phyloP scores from a whole-genome alignment of 2,113 vertebrate species.

The Ceyx melanurus region DNA sequence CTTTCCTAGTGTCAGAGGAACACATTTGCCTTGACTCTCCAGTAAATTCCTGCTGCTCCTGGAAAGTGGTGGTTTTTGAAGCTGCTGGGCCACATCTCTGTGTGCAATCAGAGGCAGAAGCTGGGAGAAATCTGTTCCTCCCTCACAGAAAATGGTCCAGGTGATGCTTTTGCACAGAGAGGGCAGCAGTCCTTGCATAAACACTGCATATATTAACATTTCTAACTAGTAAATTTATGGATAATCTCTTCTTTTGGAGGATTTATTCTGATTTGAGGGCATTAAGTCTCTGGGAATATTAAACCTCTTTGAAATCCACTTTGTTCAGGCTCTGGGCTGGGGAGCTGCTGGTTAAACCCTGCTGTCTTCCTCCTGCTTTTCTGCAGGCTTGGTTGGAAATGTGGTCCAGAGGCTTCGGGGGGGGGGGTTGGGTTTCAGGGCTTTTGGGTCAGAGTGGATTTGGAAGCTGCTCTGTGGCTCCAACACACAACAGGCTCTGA shows the following conservation, averaged over 20 bases:
- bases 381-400: not conserved
- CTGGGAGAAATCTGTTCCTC: not conserved
- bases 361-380: not conserved
- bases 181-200: not conserved
- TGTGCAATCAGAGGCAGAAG: not conserved
- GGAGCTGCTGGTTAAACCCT: not conserved
- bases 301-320: conserved; percentile 58
- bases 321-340: conserved; percentile 6
- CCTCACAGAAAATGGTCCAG: not conserved
- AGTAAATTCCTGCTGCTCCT: not conserved
- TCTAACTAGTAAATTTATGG: conserved; percentile 60
- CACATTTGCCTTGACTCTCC: not conserved
- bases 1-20: not conserved
- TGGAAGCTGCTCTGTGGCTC: not conserved
- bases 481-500: not conserved
- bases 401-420: not conserved
- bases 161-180: not conserved
- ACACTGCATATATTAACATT: conserved; percentile 35
- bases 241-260: conserved; percentile 57
- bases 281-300: conserved; percentile 46
- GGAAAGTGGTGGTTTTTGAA: not conserved
- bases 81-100: not conserved
- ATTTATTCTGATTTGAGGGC: conserved; percentile 54
- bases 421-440: not conserved
- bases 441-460: not conserved